Evolutionary conservation across 2,888 invertebrate species (phyloP), one percentile per base, ranked within the genome.

Genomic region (Hipparchia semele): DNA sequence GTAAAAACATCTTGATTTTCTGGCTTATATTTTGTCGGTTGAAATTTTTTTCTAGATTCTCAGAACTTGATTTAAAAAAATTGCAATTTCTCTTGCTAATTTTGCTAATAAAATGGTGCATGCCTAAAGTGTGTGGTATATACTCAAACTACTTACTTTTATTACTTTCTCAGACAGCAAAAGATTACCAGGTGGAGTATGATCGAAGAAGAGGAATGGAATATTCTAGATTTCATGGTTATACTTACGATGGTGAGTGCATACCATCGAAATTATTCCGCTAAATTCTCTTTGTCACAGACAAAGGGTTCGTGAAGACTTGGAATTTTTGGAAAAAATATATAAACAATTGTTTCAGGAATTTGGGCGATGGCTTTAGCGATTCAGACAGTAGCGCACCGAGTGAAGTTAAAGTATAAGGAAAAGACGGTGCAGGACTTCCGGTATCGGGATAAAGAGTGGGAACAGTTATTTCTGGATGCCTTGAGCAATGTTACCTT

Each of bases 321-420:
- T 33, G 10, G 12, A 12, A 10, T 2, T 23, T 8, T 54, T 46
- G 23, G 23, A 39, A 60, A 46, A 49, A 46, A 2, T 39, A 56
- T 12, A 60, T 23, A 58, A 60, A 49, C 45, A 13, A 67, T 8
- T 51, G 60, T 79, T 81, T 0, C 33, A 94, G 94, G 95, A 5
- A 98, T 99, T 79, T 99, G 99, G 99, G 98, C 99, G 0, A 98
- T 99, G 79, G 99, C 99, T 0, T 90, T 98, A 75, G 99, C 99
- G 0, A 97, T 99, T 75, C 98, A 99, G 84, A 96, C 97, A 78
- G 98, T 99, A 45, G 97, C 98, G 0, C 96, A 97, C 79, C 94
- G 96, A 78, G 96, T 97, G 65, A 95, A 95, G 75, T 92, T 95
- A 71, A 94, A 94, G 80, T 95, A 96, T 75, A 96, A 96, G 78